Base-by-base conservation (phyloP, 2,888 invertebrate genomes). In the Cryptops parisi region DNA sequence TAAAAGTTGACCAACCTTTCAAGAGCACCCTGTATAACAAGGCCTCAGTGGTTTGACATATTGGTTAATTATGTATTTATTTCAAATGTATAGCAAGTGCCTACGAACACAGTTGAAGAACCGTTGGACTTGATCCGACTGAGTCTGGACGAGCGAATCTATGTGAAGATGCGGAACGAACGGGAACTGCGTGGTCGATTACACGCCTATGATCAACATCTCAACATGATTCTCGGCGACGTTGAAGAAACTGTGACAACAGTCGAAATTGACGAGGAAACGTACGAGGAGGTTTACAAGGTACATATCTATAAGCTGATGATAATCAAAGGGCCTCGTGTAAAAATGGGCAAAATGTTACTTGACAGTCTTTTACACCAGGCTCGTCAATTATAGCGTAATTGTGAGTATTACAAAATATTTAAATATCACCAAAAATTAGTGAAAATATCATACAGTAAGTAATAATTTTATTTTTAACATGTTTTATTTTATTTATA, bases 101-200 rank as follows among this genome's bases (percentile, higher is more conserved):
- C 83, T 89, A 58, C 84, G 26, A 83, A 88, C 68, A 85, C 88
- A 51, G 90, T 99, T 0, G 97, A 99, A 69, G 98, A 99, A 68
- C 98, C 98, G 0, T 73, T 99, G 45, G 98, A 99, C 74, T 76
- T 99, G 49, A 89, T 99, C 59, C 79, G 96, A 56, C 77, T 98
- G 12, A 96, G 96, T 73, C 77, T 99, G 61, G 98, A 99, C 72
- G 98, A 99, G 70, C 79, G 90, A 64, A 96, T 99, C 65, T 96
- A 94, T 64, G 96, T 99, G 0, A 99, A 99, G 75, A 96, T 99
- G 96, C 79, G 97, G 52, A 96, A 94, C 68, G 97, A 98, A 67
- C 76, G 98, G 54, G 98, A 98, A 73, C 75, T 98, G n/a, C 75
- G 88, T 55, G 97, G 97, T 4, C 78, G 90, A 64, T 73, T 98